phyloP scores from a whole-genome alignment of 2,797 vertebrate species.

The Mus caroli region DNA sequence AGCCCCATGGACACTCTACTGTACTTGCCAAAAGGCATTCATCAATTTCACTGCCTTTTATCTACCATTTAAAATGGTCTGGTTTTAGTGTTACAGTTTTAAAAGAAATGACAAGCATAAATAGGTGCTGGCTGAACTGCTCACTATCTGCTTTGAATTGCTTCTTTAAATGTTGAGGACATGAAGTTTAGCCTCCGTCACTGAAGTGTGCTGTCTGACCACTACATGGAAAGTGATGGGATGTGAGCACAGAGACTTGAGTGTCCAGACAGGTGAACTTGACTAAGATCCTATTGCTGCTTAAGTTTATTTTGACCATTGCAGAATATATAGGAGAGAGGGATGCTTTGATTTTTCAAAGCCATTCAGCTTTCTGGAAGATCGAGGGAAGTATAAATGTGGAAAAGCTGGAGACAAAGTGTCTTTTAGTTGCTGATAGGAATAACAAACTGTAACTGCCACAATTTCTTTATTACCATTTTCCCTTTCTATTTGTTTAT shows the following conservation, averaged over 20 bases:
- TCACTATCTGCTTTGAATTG: slow-evolving; percentile 83
- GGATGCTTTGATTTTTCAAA: slow-evolving; percentile 11
- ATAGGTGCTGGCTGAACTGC: slow-evolving; percentile 82
- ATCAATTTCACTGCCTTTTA: slow-evolving; percentile 85
- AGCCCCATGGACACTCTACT: slow-evolving; percentile 83
- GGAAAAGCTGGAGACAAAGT: not conserved
- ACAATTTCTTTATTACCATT: not conserved
- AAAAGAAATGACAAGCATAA: slow-evolving; percentile 85
- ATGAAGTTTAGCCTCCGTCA: slow-evolving; percentile 79
- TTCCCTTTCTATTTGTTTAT: not conserved
- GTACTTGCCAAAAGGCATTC: slow-evolving; percentile 86
- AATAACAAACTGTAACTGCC: not conserved
- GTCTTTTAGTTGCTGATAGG: not conserved
- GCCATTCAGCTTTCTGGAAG: slow-evolving; percentile 38
- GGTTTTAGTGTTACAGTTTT: slow-evolving; percentile 82
- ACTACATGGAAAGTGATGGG: slow-evolving; percentile 28
- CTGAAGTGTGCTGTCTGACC: slow-evolving; percentile 64
- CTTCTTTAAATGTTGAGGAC: slow-evolving; percentile 80
- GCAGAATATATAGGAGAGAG: not conserved
- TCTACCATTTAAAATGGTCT: slow-evolving; percentile 83
- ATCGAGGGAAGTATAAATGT: not conserved
- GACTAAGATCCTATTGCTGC: slow-evolving; percentile 46
- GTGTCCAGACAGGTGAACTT: not conserved
- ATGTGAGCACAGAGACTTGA: slow-evolving; percentile 40
- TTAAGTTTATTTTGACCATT: slow-evolving; percentile 57